phyloP scores from a whole-genome alignment of 1,140 invertebrate species.

The Platyscapa corneri region DNA sequence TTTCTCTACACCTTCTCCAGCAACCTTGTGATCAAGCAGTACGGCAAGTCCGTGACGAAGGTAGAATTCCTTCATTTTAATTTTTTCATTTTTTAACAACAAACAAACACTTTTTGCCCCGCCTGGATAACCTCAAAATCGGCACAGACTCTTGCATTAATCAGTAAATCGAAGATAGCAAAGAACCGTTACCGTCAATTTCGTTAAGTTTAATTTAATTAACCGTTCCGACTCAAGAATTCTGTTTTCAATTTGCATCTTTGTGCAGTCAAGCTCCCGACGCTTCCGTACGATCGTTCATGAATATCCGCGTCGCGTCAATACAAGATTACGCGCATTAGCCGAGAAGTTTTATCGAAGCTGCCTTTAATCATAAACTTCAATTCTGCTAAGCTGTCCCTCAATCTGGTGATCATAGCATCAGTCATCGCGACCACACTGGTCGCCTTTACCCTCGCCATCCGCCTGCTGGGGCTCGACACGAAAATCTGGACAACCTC shows the following conservation, averaged over 20 bases:
- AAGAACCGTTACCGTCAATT: too few species aligned
- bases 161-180: too few species aligned
- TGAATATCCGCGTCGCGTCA: too few species aligned
- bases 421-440: neutral
- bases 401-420: constrained; percentile 6
- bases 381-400: neutral
- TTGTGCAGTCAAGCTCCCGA: too few species aligned
- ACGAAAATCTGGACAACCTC: constrained; percentile 8
- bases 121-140: too few species aligned
- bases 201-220: too few species aligned
- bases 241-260: too few species aligned
- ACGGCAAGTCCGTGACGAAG: neutral
- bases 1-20: constrained; percentile 24
- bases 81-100: too few species aligned
- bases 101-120: too few species aligned
- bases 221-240: too few species aligned
- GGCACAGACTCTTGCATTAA: too few species aligned
- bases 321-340: neutral
- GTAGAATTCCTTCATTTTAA: neutral
- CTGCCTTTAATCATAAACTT: neutral
- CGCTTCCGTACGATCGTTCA: too few species aligned
- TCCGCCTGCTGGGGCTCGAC: neutral
- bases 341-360: neutral
- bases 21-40: constrained; percentile 35
- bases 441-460: neutral